Evolutionary conservation across 2,113 vertebrate species (phyloP).

Genomic region (Dicentrarchus labrax): DNA sequence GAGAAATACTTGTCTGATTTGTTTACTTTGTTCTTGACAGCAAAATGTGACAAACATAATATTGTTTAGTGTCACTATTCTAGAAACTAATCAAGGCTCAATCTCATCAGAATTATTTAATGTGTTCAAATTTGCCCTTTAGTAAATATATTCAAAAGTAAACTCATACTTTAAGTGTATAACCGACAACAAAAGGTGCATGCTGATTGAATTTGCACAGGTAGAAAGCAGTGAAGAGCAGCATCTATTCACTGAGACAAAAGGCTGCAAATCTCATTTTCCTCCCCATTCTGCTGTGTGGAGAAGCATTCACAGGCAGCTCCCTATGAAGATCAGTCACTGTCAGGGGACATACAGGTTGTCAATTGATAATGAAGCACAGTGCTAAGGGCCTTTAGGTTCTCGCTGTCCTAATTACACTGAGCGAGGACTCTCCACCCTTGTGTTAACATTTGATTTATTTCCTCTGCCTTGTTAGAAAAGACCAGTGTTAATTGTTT

Average conservation of each 20-base stretch:
- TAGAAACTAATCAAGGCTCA: slow-evolving; percentile 14
- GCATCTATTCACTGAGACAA: slow-evolving; percentile 74
- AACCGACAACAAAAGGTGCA: slow-evolving; percentile 43
- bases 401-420: slow-evolving; percentile 91
- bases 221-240: slow-evolving; percentile 53
- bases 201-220: slow-evolving; percentile 66
- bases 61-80: slow-evolving; percentile 13
- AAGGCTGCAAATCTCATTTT: slow-evolving; percentile 74
- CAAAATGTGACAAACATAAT: not conserved
- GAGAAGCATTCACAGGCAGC: slow-evolving; percentile 67
- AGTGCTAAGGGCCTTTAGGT: slow-evolving; percentile 86
- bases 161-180: not conserved
- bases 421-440: slow-evolving; percentile 87
- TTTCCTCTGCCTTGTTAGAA: slow-evolving; percentile 90
- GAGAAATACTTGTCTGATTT: slow-evolving; percentile 8
- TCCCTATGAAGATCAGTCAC: slow-evolving; percentile 82
- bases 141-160: slow-evolving; percentile 18
- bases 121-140: not conserved
- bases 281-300: slow-evolving; percentile 53
- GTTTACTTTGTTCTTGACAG: slow-evolving; percentile 16
- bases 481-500: slow-evolving; percentile 92
- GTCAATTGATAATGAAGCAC: slow-evolving; percentile 88
- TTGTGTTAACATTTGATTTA: slow-evolving; percentile 96
- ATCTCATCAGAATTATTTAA: slow-evolving; percentile 2
- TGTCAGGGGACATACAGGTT: slow-evolving; percentile 87